Percentiles rank a stretch among this genome's conserved stretches.
These are phyloP conservation scores for Plebejus argus DNA, from an alignment of 2,888 invertebrate genomes.

Conservation along the genomic window DNA sequence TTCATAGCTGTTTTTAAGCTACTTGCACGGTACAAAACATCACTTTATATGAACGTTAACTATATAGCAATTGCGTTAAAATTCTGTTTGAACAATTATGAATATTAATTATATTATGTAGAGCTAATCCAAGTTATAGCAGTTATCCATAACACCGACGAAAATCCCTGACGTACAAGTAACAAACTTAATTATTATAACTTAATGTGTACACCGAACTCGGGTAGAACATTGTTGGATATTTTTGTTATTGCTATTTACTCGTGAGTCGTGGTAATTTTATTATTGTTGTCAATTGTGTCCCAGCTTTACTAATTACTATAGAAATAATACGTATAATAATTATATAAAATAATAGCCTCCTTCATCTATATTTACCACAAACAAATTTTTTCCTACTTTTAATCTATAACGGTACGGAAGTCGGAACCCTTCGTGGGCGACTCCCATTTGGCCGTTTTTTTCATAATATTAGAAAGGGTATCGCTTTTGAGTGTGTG, in stretches of 20 bases:
- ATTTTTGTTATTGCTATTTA: neutral
- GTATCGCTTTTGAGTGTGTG: no score
- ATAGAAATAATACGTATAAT: no score
- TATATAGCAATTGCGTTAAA: neutral
- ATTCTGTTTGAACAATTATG: neutral
- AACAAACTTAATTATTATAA: neutral
- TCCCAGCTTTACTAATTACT: neutral
- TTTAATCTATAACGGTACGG: no score
- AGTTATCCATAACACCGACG: slow-evolving; percentile 4
- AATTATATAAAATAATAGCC: no score
- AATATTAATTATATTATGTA: slow-evolving; percentile 7
- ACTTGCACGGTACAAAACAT: neutral
- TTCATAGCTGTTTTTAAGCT: neutral
- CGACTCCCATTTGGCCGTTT: no score
- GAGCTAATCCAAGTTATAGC: neutral
- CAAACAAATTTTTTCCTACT: no score
- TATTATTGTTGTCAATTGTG: neutral
- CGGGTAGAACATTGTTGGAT: neutral
- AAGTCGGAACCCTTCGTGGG: no score
- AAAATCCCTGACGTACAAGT: slow-evolving; percentile 16
- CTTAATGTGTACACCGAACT: neutral
- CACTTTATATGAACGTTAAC: neutral
- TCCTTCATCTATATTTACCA: no score
- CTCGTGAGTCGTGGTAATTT: neutral
- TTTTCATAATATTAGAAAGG: no score